Evolutionary conservation across 2,797 vertebrate genomes (phyloP).

Genomic region (Pogoniulus pusillus): DNA sequence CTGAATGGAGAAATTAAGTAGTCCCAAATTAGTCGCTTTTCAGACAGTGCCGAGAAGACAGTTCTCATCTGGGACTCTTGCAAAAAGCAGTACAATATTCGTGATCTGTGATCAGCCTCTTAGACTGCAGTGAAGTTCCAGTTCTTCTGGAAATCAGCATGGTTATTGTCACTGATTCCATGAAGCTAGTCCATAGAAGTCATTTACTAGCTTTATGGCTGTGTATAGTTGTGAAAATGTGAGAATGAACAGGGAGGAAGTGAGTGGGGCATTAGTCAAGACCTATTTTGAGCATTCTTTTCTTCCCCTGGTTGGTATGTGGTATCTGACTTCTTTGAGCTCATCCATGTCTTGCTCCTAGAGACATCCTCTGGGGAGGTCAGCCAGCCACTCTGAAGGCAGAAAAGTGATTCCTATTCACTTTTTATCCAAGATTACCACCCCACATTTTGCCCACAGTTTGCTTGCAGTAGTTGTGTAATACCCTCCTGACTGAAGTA

Average conservation of each 20-base stretch:
- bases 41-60: neutral
- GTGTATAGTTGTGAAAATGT: neutral
- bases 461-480: neutral
- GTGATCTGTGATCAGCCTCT: neutral
- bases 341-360: neutral
- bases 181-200: neutral
- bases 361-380: neutral
- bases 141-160: neutral
- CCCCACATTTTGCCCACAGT: neutral
- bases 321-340: neutral
- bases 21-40: neutral
- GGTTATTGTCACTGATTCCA: neutral
- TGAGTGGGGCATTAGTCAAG: accelerated
- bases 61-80: neutral
- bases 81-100: neutral
- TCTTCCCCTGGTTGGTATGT: neutral
- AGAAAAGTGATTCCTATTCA: neutral
- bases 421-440: neutral
- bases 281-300: neutral
- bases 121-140: neutral
- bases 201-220: neutral
- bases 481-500: neutral
- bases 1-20: neutral
- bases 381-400: neutral
- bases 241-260: neutral